Conservation (phyloP, 2,113 vertebrate species). For the Nanorana parkeri region DNA sequence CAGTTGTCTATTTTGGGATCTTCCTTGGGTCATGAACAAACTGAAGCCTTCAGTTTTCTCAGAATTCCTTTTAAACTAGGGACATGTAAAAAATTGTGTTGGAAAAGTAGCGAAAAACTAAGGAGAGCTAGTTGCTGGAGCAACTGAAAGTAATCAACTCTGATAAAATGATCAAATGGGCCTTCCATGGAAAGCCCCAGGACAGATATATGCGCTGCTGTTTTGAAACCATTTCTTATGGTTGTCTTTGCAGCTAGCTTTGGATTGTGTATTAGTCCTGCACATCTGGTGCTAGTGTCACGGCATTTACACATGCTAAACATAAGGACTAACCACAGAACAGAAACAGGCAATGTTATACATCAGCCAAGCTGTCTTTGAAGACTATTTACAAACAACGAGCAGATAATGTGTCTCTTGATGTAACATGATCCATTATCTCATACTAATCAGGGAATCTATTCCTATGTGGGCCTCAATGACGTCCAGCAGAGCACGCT, state of each 20-base stretch:
- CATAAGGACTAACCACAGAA: slow-evolving; percentile 25
- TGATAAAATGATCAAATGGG: not conserved
- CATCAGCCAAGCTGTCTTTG: slow-evolving; percentile 27
- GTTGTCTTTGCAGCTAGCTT: not conserved
- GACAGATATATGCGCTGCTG: not conserved
- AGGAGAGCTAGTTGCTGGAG: not conserved
- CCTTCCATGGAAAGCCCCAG: not conserved
- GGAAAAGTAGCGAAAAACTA: not conserved
- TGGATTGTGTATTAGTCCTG: slow-evolving; percentile 38
- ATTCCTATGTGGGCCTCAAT: slow-evolving; percentile 1
- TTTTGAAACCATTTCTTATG: not conserved
- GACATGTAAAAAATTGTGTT: too few species aligned
- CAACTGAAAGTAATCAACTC: not conserved
- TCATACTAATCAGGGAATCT: slow-evolving; percentile 13
- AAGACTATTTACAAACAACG: slow-evolving; percentile 23
- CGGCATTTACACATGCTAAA: slow-evolving; percentile 33
- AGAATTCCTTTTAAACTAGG: too few species aligned
- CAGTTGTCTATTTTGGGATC: too few species aligned
- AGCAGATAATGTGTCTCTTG: slow-evolving; percentile 22
- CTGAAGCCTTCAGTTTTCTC: too few species aligned
- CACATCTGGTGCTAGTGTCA: slow-evolving; percentile 43
- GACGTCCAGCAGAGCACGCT: not conserved
- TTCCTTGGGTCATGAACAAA: too few species aligned
- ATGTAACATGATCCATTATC: slow-evolving; percentile 15
- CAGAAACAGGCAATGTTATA: slow-evolving; percentile 41